Percentiles rank a stretch among this genome's conserved stretches.
Evolutionary conservation across 2,888 invertebrate genomes (phyloP).

Genomic region (Pecten maximus): DNA sequence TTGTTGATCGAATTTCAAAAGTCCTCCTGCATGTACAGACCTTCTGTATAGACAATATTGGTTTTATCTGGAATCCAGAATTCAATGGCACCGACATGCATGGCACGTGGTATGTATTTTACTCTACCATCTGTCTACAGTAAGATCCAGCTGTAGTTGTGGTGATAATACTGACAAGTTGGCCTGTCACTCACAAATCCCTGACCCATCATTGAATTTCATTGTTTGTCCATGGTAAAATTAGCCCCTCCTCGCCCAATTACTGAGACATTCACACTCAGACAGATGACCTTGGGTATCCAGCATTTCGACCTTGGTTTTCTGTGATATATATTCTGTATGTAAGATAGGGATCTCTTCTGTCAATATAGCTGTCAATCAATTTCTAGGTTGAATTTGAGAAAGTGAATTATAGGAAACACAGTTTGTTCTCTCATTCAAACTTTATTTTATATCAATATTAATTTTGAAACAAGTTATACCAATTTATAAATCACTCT

Average conservation of each 20-base stretch:
- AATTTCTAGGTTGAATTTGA: neutral
- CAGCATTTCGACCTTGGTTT: neutral
- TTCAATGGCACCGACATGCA: neutral
- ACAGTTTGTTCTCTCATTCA: neutral
- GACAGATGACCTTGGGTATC: neutral
- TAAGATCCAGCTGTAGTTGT: too few species aligned
- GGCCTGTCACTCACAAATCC: neutral
- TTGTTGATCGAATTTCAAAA: too few species aligned
- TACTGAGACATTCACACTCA: neutral
- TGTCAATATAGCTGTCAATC: neutral
- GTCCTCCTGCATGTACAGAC: too few species aligned
- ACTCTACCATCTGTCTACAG: neutral
- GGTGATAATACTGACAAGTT: neutral
- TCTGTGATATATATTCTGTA: neutral
- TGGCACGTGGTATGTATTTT: neutral
- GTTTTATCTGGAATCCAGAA: neutral
- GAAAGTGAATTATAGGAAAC: neutral
- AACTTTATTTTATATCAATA: neutral
- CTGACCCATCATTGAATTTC: neutral
- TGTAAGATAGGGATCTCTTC: neutral
- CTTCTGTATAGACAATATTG: too few species aligned
- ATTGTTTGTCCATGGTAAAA: neutral
- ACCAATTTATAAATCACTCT: too few species aligned
- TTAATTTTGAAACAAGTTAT: too few species aligned
- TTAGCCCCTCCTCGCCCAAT: neutral